A percentile compares a stretch with the other conserved stretches of the same genome.
These are phyloP conservation scores for Cryptoleucopteryx plumbea DNA, from an alignment of 2,113 vertebrate species.

Conservation along the genomic window DNA sequence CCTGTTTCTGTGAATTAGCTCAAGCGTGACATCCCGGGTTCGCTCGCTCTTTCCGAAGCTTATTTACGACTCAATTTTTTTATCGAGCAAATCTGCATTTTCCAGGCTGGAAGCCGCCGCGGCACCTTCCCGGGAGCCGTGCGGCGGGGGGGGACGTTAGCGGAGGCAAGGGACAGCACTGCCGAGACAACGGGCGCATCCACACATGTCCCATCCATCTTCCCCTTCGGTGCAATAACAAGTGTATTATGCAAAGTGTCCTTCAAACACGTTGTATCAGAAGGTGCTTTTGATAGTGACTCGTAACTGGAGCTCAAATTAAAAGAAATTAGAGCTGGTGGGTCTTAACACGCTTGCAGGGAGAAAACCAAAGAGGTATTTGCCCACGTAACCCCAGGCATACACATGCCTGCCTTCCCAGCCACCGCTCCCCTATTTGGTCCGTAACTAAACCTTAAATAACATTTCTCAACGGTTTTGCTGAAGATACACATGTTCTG, in stretches of 20 bases:
- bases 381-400: background rate
- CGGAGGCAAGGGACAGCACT: background rate
- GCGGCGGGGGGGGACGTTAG: background rate
- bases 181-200: background rate
- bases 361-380: background rate
- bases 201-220: background rate
- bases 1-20: background rate
- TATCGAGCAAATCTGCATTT: rapidly evolving
- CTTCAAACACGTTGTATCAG: rapidly evolving
- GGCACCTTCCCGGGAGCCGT: background rate
- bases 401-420: rapidly evolving
- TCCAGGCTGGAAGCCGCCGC: background rate
- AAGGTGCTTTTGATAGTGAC: background rate
- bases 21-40: rapidly evolving
- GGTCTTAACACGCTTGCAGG: background rate
- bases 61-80: background rate
- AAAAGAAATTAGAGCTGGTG: background rate
- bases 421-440: rapidly evolving
- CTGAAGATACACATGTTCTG: background rate
- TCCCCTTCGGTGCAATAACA: background rate
- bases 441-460: background rate
- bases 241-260: background rate
- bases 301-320: rapidly evolving
- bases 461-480: rapidly evolving
- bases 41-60: rapidly evolving